Evolutionary conservation across 1,140 invertebrate genomes (phyloP).

Genomic region (Drosophila aff.): DNA sequence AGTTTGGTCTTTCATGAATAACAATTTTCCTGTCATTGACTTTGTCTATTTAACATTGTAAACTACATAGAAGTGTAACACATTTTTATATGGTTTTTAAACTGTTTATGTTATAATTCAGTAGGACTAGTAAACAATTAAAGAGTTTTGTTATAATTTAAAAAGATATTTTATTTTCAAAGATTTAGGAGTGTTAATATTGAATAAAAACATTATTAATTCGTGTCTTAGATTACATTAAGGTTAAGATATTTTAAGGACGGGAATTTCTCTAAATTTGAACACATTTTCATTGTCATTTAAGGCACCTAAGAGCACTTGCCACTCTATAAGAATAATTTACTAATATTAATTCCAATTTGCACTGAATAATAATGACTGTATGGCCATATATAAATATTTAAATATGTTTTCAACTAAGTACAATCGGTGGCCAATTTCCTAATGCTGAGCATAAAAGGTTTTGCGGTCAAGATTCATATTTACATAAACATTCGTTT

Average conservation of each 20-base stretch:
- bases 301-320: conserved; percentile 6
- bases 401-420: conserved; percentile 12
- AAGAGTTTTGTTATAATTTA: too few relatives aligned
- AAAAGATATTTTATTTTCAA: background rate
- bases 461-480: conserved; percentile 4
- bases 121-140: too few relatives aligned
- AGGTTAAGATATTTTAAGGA: background rate
- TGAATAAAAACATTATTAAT: background rate
- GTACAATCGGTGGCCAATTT: conserved; percentile 38
- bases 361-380: conserved; percentile 14
- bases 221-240: background rate
- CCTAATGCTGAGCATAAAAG: conserved; percentile 15
- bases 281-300: conserved; percentile 3
- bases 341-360: conserved; percentile 4
- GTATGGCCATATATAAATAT: conserved; percentile 1
- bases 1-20: background rate
- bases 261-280: conserved; percentile 10
- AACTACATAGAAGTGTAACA: background rate
- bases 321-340: background rate
- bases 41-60: background rate
- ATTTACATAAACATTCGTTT: conserved; percentile 7
- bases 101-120: background rate
- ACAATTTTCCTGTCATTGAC: background rate
- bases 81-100: background rate
- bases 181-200: background rate